Percentiles rank a stretch among this genome's conserved stretches.
Conservation (phyloP, 2,888 invertebrate genomes). For the Pediacus dermestoides region DNA sequence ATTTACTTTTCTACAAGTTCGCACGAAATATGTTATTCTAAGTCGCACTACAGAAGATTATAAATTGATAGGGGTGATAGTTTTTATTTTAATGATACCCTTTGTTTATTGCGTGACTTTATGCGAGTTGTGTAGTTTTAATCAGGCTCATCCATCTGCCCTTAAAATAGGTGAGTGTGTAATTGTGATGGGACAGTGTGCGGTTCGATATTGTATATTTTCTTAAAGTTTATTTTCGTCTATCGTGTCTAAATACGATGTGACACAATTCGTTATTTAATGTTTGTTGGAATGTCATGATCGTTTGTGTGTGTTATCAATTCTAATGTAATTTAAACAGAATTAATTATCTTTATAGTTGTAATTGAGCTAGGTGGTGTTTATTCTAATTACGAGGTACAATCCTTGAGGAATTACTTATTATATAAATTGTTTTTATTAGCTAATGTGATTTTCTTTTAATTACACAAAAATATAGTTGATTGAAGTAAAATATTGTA, state of each 20-base stretch:
- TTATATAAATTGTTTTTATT: too few species aligned
- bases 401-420: too few species aligned
- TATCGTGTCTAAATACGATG: conserved; percentile 1
- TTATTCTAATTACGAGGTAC: too few species aligned
- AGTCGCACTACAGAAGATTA: too few species aligned
- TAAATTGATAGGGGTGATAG: conserved; percentile 1
- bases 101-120: conserved; percentile 12
- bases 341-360: too few species aligned
- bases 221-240: conserved; percentile 12
- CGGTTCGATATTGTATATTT: conserved; percentile 4
- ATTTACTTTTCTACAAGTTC: too few species aligned
- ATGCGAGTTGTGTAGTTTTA: conserved; percentile 9
- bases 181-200: conserved; percentile 1
- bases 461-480: too few species aligned
- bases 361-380: too few species aligned
- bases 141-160: conserved; percentile 15
- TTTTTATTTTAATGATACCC: conserved; percentile 12
- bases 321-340: too few species aligned
- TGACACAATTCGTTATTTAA: conserved; percentile 12
- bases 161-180: background rate
- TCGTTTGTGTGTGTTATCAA: conserved; percentile 4
- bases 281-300: conserved; percentile 10
- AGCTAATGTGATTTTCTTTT: too few species aligned
- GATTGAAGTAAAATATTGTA: too few species aligned
- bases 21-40: too few species aligned